Evolutionary conservation across 2,888 invertebrate genomes (phyloP), one percentile per base, ranked within the genome.

Genomic region (Lepidochrysops patricia): DNA sequence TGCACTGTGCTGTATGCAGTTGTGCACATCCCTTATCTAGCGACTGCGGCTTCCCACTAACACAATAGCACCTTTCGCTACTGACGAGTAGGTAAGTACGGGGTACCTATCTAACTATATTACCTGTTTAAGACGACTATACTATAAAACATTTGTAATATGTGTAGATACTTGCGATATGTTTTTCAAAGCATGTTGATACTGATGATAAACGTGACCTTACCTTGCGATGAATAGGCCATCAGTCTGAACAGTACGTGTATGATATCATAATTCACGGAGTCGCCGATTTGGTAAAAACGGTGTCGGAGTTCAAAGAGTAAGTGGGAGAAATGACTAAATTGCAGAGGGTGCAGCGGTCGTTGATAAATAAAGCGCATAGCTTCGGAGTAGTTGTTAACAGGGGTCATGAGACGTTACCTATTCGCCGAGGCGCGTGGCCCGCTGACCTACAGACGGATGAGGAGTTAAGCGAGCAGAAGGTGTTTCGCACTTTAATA

Each of bases 281-380:
- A 54, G 29, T 13, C 60, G 49, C 58, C 58, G 57, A 64, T 63
- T 66, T 62, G 60, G 61, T 66, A 66, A 67, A 69, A 70, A 68
- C 70, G 69, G 70, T 75, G 75, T 73, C 74, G 64, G 68, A 79
- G 81, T 68, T 78, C 78, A 78, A 71, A 79, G 76, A 72, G 71
- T 57, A 37, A 58, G 59, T 62, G 60, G 54, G 57, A 35, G 50
- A 37, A 57, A 60, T 60, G 57, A 60, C 59, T 52, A 62, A 62
- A 62, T 62, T 60, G 59, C 57, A 57, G 32, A 59, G 37, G 60
- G 52, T 57, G 61, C 60, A 56, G 60, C 60, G 60, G 54, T 58
- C 58, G 56, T 43, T 57, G 62, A 62, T 62, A 60, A 62, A 60
- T 62, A 60, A 61, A 61, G 54, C 58, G 52, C 59, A 34, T 15